Evolutionary conservation across 2,797 vertebrate genomes (phyloP).

Genomic region (Alectoris magna): DNA sequence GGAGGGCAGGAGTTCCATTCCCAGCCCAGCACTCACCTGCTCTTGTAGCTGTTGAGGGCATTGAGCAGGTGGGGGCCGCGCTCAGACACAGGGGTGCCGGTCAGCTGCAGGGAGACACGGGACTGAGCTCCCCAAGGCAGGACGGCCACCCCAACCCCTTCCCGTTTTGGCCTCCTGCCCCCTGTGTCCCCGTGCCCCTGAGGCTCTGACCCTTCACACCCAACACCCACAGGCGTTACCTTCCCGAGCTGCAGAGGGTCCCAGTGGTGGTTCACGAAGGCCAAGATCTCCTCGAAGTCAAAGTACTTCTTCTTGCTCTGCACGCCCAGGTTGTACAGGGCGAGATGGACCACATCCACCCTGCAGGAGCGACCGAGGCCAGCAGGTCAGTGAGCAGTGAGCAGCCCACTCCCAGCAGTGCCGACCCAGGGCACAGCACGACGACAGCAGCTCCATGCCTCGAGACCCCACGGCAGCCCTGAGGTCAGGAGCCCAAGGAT

Average conservation of each 20-base stretch:
- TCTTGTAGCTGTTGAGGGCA: constrained; percentile 96
- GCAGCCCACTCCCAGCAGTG: not conserved
- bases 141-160: too few relatives aligned
- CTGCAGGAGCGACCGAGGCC: constrained; percentile 52
- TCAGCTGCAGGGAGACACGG: constrained; percentile 78
- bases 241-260: constrained; percentile 93
- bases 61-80: constrained; percentile 89
- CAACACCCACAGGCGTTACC: constrained; percentile 75
- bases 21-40: constrained; percentile 85
- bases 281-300: constrained; percentile 93
- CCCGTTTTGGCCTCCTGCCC: too few relatives aligned
- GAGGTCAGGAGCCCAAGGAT: not conserved
- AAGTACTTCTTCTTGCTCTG: constrained; percentile 99
- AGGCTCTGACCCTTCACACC: not conserved
- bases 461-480: fast-evolving
- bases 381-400: not conserved
- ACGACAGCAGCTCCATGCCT: not conserved
- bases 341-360: constrained; percentile 95
- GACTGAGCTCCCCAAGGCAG: too few relatives aligned
- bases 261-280: constrained; percentile 92
- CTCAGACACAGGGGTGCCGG: constrained; percentile 87
- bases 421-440: fast-evolving
- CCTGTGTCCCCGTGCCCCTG: too few relatives aligned
- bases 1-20: not conserved
- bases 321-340: constrained; percentile 94